These are phyloP conservation scores for Eleutherodactylus coqui DNA, from an alignment of 2,797 vertebrate species.

Conservation along the genomic window DNA sequence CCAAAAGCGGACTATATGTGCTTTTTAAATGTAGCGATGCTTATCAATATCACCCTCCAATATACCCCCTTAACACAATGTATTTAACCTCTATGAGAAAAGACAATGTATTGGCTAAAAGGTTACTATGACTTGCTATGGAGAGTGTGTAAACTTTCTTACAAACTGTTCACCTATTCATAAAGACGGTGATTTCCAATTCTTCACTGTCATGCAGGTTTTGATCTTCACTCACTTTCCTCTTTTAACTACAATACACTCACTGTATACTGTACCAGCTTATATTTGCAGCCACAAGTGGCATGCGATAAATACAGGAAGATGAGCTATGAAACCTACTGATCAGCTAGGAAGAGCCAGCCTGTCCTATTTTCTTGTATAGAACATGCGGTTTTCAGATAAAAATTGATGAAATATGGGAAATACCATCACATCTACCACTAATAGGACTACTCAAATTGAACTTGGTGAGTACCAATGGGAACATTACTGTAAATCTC, in stretches of 20 bases:
- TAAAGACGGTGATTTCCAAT: background rate
- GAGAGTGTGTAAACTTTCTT: too few species aligned
- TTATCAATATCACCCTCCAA: too few species aligned
- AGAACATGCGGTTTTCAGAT: background rate
- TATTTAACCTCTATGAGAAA: too few species aligned
- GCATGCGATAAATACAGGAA: background rate
- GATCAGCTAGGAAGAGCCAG: background rate
- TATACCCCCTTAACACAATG: too few species aligned
- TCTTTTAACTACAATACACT: background rate
- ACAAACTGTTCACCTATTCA: background rate
- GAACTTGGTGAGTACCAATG: constrained; percentile 34
- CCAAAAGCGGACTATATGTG: too few species aligned
- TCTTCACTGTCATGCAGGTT: background rate
- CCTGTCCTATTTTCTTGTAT: background rate
- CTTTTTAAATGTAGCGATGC: too few species aligned
- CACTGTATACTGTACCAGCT: background rate
- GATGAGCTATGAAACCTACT: background rate
- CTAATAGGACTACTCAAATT: background rate
- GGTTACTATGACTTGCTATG: too few species aligned
- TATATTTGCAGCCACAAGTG: background rate
- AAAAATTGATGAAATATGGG: background rate
- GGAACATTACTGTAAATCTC: too few species aligned
- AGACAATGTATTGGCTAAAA: too few species aligned
- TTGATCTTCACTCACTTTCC: background rate
- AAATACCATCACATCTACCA: background rate